Evolutionary conservation across 2,797 vertebrate genomes (phyloP), one percentile per base, ranked within the genome.

Genomic region (Chloroceryle inda): DNA sequence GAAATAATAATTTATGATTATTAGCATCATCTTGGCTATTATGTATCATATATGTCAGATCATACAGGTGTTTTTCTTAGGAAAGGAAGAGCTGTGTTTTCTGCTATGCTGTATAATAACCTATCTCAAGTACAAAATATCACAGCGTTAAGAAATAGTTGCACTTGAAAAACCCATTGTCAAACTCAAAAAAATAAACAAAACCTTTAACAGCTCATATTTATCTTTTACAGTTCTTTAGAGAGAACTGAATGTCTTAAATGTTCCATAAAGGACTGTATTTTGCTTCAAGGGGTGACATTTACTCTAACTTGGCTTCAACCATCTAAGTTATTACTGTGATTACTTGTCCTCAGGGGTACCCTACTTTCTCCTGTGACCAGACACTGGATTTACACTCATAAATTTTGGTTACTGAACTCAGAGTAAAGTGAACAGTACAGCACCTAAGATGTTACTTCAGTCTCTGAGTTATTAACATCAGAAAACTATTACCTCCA

Each of bases 281-380:
- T 93, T 95, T 94, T 83, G 8, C 42, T 92, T 91, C n/a, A 87
- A 74, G 47, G 17, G 12, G 7, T 85, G 33, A 24, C 33, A 42
- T 71, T 85, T 53, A 77, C 26, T 77, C 72, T 92, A 67, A 49
- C 81, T 94, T 76, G 73, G 79, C 67, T 93, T 94, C 29, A 56
- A 49, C n/a, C 10, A 27, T 23, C 44, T 74, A 55, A 81, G 24
- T 85, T 92, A 82, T 80, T 91, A 24, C 40, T 58, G 11, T 61
- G 61, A 88, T 40, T 40, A 40, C 50, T 74, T 71, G 44, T 83
- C 21, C 33, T 22, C 8, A 19, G 35, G 3, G 12, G 5, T 63
- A 49, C 12, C 8, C 18, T 80, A 11, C 19, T 72, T 91, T 64
- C 82, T 56, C 52, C 74, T 74, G 15, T 85, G 64, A 83, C 27